Evolutionary conservation across 2,113 vertebrate species (phyloP), one percentile per base, ranked within the genome.

Genomic region (Neotoma lepida): DNA sequence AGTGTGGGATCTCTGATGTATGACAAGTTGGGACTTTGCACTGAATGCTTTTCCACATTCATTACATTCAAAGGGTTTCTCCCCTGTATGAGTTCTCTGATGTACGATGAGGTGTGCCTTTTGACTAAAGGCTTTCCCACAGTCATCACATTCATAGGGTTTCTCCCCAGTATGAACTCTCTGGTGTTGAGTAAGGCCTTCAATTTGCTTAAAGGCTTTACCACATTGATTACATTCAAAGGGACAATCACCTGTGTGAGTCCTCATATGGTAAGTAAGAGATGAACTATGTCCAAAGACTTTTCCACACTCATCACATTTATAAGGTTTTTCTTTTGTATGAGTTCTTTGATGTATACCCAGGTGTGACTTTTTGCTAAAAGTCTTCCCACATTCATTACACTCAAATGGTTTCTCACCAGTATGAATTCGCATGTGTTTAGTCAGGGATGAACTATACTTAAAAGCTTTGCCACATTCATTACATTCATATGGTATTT

Each of bases 1-100:
- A 9, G 99, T 99, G 41, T 99, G 99, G 44, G 98, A 98, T 96
- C 99, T 98, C 96, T 99, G 98, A 76, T 99, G 99, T 95, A 99
- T 99, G 94, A 99, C 98, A 73, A 99, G 98, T 78, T 99, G 99
- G 82, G 99, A 98, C 86, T 99, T 98, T 86, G 98, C 99, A 80
- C 98, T 98, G 91, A 99, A 99, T 78, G 98, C 99, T 96, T 97
- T 98, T 2, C 97, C 97, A 90, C 98, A 98, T 70, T 98, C 97
- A 28, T 93, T 78, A 78, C 98, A 98, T 46, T 97, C 95, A 86
- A 97, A 98, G 0, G 98, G 98, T 46, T 97, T 98, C 87, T 98
- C 98, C 20, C 98, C 98, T 4, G 97, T 98, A 56, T 98, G 98
- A 30, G 97, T 97, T 87, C 98, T 97, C 46, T 97, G 96, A n/a